A percentile compares a stretch with the other conserved stretches of the same genome.
Conservation (phyloP, 2,888 invertebrate genomes). For the Neoitamus cyanurus region DNA sequence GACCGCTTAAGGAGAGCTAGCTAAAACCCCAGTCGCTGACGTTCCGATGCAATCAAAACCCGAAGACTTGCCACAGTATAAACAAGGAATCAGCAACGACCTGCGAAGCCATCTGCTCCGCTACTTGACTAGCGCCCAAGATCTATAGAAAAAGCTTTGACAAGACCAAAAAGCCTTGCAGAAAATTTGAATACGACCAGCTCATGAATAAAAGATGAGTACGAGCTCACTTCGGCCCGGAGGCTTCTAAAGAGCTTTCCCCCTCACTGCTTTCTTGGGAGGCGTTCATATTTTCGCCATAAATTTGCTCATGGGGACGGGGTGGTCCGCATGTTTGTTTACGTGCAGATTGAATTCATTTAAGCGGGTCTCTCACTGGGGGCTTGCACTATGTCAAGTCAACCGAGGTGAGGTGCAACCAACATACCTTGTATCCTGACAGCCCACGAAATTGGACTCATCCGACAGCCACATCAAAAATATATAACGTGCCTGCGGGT, state of each 20-base stretch:
- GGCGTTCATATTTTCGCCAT: constrained; percentile 26
- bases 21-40: neutral
- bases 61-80: constrained; percentile 38
- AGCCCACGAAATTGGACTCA: neutral
- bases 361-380: neutral
- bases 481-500: constrained; percentile 9
- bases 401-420: neutral
- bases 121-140: neutral
- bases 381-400: neutral
- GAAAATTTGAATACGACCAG: constrained; percentile 40
- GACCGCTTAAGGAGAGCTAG: neutral
- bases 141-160: constrained; percentile 39
- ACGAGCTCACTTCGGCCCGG: neutral
- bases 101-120: constrained; percentile 40
- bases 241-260: constrained; percentile 18
- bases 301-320: neutral
- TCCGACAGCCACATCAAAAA: constrained; percentile 6
- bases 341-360: constrained; percentile 34
- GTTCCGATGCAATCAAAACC: constrained; percentile 39
- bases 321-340: constrained; percentile 4
- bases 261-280: neutral
- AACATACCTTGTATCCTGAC: neutral
- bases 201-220: constrained; percentile 39
- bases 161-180: constrained; percentile 23
- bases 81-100: constrained; percentile 42